Conservation (phyloP, 2,797 vertebrate genomes). For the Phoxinus dragarum region DNA sequence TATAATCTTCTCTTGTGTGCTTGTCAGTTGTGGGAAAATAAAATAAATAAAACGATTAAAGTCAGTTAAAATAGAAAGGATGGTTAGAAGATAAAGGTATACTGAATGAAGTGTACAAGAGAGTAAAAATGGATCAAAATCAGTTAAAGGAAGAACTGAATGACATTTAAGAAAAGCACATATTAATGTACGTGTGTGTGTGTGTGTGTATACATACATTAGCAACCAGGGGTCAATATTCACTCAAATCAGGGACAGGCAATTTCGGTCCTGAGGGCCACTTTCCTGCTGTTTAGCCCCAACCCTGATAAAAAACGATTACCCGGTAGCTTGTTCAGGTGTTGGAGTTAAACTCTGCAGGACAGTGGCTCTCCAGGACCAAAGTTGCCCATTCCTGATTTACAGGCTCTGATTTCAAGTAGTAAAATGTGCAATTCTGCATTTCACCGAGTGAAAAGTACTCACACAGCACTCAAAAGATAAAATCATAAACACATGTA, state of each 20-base stretch:
- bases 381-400: background rate
- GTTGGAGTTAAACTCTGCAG: background rate
- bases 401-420: conserved; percentile 49
- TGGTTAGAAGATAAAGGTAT: background rate
- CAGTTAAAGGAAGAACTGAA: background rate
- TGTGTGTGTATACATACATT: background rate
- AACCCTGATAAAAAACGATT: background rate
- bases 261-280: background rate
- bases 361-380: background rate
- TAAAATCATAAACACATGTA: background rate
- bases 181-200: background rate
- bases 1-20: background rate
- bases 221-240: background rate
- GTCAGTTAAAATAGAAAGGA: background rate
- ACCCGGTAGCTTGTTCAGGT: background rate
- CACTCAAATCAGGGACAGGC: background rate
- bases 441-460: conserved; percentile 32
- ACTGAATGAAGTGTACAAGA: background rate
- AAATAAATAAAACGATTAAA: conserved; percentile 32
- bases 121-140: background rate
- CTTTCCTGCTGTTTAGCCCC: background rate
- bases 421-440: conserved; percentile 52
- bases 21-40: conserved; percentile 34
- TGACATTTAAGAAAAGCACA: conserved; percentile 2
- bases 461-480: conserved; percentile 17